These are phyloP conservation scores for Hydrocynus forskahlii DNA, from an alignment of 2,797 vertebrate species.

Conservation along the genomic window DNA sequence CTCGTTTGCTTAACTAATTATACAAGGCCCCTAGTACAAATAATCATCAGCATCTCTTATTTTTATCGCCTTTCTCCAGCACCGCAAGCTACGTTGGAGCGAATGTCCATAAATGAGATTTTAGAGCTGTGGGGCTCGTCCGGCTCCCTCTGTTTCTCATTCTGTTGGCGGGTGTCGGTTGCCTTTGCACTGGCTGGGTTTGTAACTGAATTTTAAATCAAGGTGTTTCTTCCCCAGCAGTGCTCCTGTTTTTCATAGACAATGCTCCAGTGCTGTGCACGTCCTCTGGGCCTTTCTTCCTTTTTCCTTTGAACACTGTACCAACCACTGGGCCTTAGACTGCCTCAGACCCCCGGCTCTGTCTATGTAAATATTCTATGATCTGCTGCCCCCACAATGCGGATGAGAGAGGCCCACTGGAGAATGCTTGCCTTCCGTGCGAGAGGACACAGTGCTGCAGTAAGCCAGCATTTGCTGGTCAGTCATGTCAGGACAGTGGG, in stretches of 20 bases:
- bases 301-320: slow-evolving; percentile 76
- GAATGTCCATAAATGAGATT: slow-evolving; percentile 49
- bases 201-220: slow-evolving; percentile 82
- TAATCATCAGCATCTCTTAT: not conserved
- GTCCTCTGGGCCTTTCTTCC: slow-evolving; percentile 75
- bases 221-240: slow-evolving; percentile 73
- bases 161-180: slow-evolving; percentile 70
- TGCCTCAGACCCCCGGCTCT: slow-evolving; percentile 58
- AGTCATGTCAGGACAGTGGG: slow-evolving; percentile 2
- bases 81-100: slow-evolving; percentile 20
- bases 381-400: slow-evolving; percentile 60
- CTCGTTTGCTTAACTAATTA: not conserved
- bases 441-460: slow-evolving; percentile 18
- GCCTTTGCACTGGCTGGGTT: slow-evolving; percentile 71
- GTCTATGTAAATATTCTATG: slow-evolving; percentile 78
- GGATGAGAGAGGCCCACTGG: slow-evolving; percentile 36
- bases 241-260: slow-evolving; percentile 72
- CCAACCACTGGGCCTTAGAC: slow-evolving; percentile 69
- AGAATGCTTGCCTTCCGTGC: slow-evolving; percentile 37
- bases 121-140: slow-evolving; percentile 24
- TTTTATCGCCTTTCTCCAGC: not conserved
- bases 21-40: slow-evolving; percentile 2
- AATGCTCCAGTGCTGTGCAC: slow-evolving; percentile 69
- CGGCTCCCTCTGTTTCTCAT: slow-evolving; percentile 71
- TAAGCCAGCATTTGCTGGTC: slow-evolving; percentile 39